Conservation (phyloP, 2,888 invertebrate species). For the Campopleginae sp. region DNA sequence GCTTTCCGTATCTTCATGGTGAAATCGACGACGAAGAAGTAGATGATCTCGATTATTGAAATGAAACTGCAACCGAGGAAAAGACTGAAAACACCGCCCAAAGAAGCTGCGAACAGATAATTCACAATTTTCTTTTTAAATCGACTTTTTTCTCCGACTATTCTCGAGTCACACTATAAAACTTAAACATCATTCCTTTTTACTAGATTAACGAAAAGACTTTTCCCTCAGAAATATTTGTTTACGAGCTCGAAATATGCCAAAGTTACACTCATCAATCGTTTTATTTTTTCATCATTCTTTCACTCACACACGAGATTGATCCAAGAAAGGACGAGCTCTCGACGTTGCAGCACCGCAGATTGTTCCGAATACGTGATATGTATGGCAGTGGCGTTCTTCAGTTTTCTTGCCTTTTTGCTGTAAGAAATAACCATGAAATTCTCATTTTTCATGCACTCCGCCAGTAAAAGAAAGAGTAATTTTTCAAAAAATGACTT, state of each 20-base stretch:
- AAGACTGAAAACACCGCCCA: constrained; percentile 84
- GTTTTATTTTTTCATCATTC: not conserved
- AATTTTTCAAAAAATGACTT: not conserved
- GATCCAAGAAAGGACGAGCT: constrained; percentile 75
- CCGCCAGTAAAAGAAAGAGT: no score
- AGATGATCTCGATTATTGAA: constrained; percentile 82
- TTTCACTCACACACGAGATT: constrained; percentile 75
- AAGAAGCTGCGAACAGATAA: constrained; percentile 81
- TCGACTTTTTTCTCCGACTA: not conserved
- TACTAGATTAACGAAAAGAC: not conserved
- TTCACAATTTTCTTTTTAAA: not conserved
- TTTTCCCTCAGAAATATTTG: not conserved
- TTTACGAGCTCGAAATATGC: not conserved
- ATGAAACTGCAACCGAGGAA: constrained; percentile 84
- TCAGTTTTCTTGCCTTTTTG: constrained; percentile 62
- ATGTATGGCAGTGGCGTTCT: constrained; percentile 73
- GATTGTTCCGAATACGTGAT: constrained; percentile 73
- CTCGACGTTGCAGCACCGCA: constrained; percentile 71
- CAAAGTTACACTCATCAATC: not conserved
- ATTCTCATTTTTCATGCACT: not conserved
- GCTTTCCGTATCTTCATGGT: constrained; percentile 57
- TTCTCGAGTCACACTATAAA: not conserved
- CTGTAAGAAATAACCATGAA: constrained; percentile 59
- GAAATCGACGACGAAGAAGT: constrained; percentile 77
- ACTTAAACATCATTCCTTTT: not conserved